These are phyloP conservation scores for Aurelia aurita DNA, from an alignment of 30 jellyfish, hydroid and myxozoan genomes.

Conservation along the genomic window DNA sequence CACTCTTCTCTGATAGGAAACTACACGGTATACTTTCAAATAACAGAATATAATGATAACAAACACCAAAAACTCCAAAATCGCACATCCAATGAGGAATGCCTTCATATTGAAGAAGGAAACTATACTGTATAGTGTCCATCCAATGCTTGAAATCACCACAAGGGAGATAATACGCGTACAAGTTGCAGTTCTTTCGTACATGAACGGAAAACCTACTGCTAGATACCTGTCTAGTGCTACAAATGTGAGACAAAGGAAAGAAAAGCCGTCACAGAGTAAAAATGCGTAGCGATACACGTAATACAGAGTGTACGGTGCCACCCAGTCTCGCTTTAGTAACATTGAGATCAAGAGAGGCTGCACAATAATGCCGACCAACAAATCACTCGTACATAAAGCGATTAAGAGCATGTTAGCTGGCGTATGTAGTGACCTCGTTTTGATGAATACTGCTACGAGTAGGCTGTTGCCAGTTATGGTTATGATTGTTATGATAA, in stretches of 20 bases:
- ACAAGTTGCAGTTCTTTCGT: neutral
- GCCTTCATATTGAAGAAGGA: neutral
- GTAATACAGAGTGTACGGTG: neutral
- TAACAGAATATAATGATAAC: conserved; percentile 8
- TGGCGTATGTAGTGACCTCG: conserved; percentile 10
- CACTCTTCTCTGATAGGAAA: neutral
- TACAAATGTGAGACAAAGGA: neutral
- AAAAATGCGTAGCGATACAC: conserved; percentile 13
- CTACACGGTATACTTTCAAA: neutral
- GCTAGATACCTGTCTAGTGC: conserved; percentile 32
- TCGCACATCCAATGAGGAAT: neutral
- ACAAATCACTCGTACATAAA: conserved; percentile 10
- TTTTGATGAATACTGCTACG: conserved; percentile 5
- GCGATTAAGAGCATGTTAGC: conserved; percentile 11
- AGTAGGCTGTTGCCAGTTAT: conserved; percentile 15
- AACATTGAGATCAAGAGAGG: conserved; percentile 16
- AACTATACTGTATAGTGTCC: conserved; percentile 7
- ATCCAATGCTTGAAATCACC: neutral
- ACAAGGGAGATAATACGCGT: neutral
- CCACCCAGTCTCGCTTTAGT: neutral
- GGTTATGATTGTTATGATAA: neutral
- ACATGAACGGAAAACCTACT: conserved; percentile 15
- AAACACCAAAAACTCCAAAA: conserved; percentile 2
- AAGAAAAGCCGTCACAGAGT: conserved; percentile 19
- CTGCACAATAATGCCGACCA: conserved; percentile 11